A percentile compares a stretch with the other conserved stretches of the same genome.
Conservation (phyloP, 2,113 vertebrate species). For the Falco punctatus region DNA sequence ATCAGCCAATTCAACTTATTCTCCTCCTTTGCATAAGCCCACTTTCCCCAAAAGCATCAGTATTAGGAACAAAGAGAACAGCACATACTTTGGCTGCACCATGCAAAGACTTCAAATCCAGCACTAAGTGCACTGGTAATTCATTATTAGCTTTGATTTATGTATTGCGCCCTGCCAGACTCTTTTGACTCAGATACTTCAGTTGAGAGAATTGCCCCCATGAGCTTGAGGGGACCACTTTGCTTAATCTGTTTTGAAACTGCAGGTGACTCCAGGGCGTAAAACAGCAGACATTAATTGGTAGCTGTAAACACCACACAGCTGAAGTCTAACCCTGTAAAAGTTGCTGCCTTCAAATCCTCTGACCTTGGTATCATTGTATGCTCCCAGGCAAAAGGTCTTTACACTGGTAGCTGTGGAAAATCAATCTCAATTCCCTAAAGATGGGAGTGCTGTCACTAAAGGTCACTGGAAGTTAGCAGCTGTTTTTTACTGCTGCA, state of each 20-base stretch:
- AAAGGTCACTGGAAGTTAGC: conserved; percentile 42
- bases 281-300: conserved; percentile 6
- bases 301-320: not conserved
- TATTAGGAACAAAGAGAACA: not conserved
- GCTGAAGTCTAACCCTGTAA: conserved; percentile 14
- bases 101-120: not conserved
- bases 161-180: not conserved
- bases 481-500: conserved; percentile 18
- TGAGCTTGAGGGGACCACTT: not conserved
- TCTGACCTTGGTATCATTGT: conserved; percentile 27
- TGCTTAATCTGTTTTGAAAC: conserved; percentile 30
- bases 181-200: not conserved
- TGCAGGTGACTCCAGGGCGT: not conserved
- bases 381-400: conserved; percentile 20
- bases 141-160: conserved; percentile 21
- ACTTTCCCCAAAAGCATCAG: not conserved
- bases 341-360: conserved; percentile 45
- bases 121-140: not conserved
- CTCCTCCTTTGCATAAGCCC: not conserved
- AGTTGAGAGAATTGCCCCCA: not conserved
- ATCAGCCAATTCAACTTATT: not conserved
- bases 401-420: conserved; percentile 32
- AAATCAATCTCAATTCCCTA: conserved; percentile 66
- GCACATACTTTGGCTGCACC: not conserved
- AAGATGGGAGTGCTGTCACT: conserved; percentile 1